Evolutionary conservation across 2,113 vertebrate species (phyloP).

Genomic region (Engraulis encrasicolus): DNA sequence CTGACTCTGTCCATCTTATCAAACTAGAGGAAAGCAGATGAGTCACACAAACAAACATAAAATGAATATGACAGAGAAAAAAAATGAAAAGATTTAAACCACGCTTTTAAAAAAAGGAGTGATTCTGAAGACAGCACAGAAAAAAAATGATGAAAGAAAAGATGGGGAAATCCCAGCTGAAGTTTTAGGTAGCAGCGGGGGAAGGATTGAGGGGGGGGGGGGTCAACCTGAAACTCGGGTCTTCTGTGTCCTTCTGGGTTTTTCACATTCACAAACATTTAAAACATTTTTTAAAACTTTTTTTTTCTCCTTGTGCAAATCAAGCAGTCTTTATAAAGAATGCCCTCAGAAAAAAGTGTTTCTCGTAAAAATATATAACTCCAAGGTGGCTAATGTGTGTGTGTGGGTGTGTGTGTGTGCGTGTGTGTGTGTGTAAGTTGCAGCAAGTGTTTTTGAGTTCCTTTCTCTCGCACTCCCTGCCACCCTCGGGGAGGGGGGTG

Average conservation of each 20-base stretch:
- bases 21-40: background rate
- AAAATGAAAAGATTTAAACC: background rate
- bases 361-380: conserved; percentile 81
- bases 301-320: conserved; percentile 94
- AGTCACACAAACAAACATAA: background rate
- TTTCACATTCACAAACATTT: conserved; percentile 95
- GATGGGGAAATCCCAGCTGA: conserved; percentile 71
- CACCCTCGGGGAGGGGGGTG: conserved; percentile 44
- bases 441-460: conserved; percentile 66
- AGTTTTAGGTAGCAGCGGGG: conserved; percentile 84
- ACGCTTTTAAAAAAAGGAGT: conserved; percentile 14
- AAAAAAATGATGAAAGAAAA: conserved; percentile 24
- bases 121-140: conserved; percentile 24
- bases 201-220: background rate
- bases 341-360: conserved; percentile 83
- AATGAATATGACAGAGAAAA: background rate
- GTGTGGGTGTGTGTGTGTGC: conserved; percentile 69
- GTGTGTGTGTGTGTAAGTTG: conserved; percentile 70
- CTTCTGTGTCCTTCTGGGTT: conserved; percentile 77
- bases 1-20: background rate
- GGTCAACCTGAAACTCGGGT: conserved; percentile 78
- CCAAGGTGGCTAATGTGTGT: conserved; percentile 74
- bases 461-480: conserved; percentile 44
- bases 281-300: conserved; percentile 72
- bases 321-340: conserved; percentile 99